Evolutionary conservation across 1,140 invertebrate species (phyloP), one percentile per base, ranked within the genome.

Genomic region (Drosophila triauraria): DNA sequence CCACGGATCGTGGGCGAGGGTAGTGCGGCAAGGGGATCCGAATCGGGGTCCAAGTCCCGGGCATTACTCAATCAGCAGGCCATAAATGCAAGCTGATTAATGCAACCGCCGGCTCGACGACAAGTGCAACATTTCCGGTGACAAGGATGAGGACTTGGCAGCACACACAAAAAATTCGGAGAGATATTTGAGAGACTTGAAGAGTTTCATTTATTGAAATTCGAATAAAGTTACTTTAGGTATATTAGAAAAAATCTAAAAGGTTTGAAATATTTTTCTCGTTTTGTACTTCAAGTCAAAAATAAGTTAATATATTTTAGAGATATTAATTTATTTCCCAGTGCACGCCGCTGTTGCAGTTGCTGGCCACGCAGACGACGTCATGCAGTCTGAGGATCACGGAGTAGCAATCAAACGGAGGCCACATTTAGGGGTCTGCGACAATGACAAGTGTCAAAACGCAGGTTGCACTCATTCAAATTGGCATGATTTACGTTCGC

Each of bases 401-500:
- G 54, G 56, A 35, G 43, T 61, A 44, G 50, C 23, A 75, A 58
- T 48, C 43, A 63, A 43, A 44, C 46, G 40, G 59, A 44, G 63
- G 40, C 67, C 67, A 57, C 27, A 44, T 51, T 54, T 76, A 40
- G 57, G 68, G 64, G 60, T 38, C 62, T 25, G 50, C 65, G 76
- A 67, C 65, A 67, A 68, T 80, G 83, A 88, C 83, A 83, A 88
- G 84, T 87, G 83, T 87, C 83, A 87, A 88, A 87, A 87, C 84
- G 76, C 82, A 87, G 82, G 80, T 87, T 75, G 72, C 44, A 77
- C 80, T 88, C 85, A 90, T 88, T 88, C 83, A 88, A 88, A 88
- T 88, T 88, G 84, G 85, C 85, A 90, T 88, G 84, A 88, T 88
- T 90, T 88, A 90, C 84, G 81, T 70, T 71, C 61, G 62, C 57